Evolutionary conservation across 1,140 invertebrate species (phyloP).

Genomic region (Drosophila orosa): DNA sequence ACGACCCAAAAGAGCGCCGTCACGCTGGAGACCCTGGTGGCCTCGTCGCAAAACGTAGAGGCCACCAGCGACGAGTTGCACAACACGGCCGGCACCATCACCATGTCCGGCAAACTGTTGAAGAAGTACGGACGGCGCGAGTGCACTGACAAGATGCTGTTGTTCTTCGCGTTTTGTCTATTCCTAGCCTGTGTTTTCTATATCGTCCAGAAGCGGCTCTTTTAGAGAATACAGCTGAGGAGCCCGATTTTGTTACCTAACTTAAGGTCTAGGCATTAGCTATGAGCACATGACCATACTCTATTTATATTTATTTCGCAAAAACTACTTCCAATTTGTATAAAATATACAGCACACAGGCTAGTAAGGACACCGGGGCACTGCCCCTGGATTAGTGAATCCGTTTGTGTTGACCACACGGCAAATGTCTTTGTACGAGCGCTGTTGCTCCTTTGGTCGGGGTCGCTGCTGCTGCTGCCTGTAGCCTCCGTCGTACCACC

Average conservation of each 20-base stretch:
- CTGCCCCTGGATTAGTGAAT: conserved; percentile 63
- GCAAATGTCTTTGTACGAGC: conserved; percentile 75
- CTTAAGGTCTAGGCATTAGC: conserved; percentile 30
- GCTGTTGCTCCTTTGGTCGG: conserved; percentile 20
- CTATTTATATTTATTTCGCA: conserved; percentile 56
- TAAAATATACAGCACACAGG: conserved; percentile 22
- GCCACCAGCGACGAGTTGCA: conserved; percentile 94
- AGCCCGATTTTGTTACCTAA: conserved; percentile 8
- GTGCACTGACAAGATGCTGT: conserved; percentile 96
- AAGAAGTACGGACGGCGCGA: conserved; percentile 97
- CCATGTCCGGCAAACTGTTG: conserved; percentile 94
- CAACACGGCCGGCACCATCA: conserved; percentile 93
- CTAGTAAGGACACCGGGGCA: conserved; percentile 69
- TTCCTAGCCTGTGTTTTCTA: conserved; percentile 96
- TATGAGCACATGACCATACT: conserved; percentile 29
- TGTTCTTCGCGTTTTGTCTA: conserved; percentile 95
- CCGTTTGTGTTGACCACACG: conserved; percentile 70
- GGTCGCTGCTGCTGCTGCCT: conserved; percentile 7
- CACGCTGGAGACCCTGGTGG: conserved; percentile 92
- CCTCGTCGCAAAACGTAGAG: conserved; percentile 87
- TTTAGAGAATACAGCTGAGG: conserved; percentile 84
- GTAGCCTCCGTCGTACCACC: conserved; percentile 12
- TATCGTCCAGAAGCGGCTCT: conserved; percentile 94
- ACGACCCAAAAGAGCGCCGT: conserved; percentile 94
- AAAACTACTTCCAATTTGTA: conserved; percentile 22